A percentile compares a stretch with the other conserved stretches of the same genome.
phyloP scores from a whole-genome alignment of 2,113 vertebrate genomes.

The Ceyx cyanopectus region DNA sequence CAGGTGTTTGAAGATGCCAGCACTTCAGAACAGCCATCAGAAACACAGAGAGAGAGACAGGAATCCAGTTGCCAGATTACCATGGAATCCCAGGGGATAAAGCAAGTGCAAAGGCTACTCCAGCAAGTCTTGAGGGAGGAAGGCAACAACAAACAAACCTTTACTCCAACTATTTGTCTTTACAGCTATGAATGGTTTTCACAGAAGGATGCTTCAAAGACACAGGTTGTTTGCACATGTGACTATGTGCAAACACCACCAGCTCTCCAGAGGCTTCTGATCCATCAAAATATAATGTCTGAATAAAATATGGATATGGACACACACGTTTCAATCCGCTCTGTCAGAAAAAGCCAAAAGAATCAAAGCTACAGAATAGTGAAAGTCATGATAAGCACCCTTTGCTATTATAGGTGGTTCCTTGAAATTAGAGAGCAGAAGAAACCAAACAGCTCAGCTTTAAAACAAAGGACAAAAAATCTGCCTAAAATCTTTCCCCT shows the following conservation, averaged over 20 bases:
- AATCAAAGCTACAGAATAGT: background rate
- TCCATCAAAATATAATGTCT: background rate
- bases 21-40: background rate
- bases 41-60: background rate
- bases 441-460: background rate
- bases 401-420: background rate
- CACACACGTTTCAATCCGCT: background rate
- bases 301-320: background rate
- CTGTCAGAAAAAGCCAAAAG: background rate
- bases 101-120: background rate
- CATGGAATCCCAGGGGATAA: background rate
- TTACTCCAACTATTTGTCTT: background rate
- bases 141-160: background rate
- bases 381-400: background rate
- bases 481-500: background rate
- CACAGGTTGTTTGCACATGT: background rate
- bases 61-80: background rate
- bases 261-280: background rate
- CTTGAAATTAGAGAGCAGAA: background rate
- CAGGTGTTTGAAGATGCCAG: background rate
- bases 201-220: background rate
- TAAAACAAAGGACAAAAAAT: background rate
- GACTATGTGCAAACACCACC: background rate
- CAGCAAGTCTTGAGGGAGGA: background rate
- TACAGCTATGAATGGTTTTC: background rate